phyloP scores from a whole-genome alignment of 2,113 vertebrate species.

The Takifugu bimaculatus region DNA sequence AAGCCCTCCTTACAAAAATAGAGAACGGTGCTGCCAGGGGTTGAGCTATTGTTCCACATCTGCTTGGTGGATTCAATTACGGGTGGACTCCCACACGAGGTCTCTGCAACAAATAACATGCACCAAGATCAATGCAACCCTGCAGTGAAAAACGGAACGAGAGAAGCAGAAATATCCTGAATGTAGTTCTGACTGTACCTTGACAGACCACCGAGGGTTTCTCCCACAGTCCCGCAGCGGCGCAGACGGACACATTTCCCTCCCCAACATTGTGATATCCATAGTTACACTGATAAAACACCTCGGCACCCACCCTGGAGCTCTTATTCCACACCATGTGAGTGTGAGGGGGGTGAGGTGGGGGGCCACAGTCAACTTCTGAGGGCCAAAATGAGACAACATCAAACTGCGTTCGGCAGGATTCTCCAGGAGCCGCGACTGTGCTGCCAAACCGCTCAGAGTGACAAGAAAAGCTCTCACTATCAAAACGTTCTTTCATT shows the following conservation, averaged over 20 bases:
- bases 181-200: conserved; percentile 63
- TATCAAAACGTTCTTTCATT: no score
- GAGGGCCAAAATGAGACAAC: conserved; percentile 35
- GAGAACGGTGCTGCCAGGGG: conserved; percentile 47
- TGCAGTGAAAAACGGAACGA: not conserved
- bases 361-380: conserved; percentile 70
- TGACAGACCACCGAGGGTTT: conserved; percentile 62
- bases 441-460: not conserved
- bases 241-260: conserved; percentile 73
- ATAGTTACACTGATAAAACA: conserved; percentile 72
- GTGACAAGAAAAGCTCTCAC: not conserved
- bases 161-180: not conserved
- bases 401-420: conserved; percentile 13
- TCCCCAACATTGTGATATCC: conserved; percentile 72
- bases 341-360: conserved; percentile 66
- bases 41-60: conserved; percentile 39
- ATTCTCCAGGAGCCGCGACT: no score
- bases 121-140: conserved; percentile 7
- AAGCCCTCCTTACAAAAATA: conserved; percentile 65
- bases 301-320: conserved; percentile 59
- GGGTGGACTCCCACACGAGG: conserved; percentile 59
- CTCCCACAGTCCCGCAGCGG: conserved; percentile 69
- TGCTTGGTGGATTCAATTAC: conserved; percentile 42
- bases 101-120: conserved; percentile 48
- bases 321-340: conserved; percentile 70